Evolutionary conservation across 2,797 vertebrate species (phyloP).

Genomic region (Sebastes minor): DNA sequence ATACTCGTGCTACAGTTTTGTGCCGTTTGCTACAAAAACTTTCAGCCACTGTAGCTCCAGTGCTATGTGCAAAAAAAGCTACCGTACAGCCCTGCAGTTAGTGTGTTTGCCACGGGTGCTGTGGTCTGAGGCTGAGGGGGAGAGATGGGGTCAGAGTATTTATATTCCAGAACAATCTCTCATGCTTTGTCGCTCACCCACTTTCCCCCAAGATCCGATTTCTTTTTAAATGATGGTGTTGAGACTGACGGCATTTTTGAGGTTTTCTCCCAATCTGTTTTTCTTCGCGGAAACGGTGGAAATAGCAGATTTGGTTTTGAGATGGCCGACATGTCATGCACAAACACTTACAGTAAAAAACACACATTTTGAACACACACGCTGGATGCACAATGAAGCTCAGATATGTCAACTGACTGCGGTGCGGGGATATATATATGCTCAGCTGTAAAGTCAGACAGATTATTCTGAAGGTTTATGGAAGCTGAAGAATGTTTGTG

Average conservation of each 20-base stretch:
- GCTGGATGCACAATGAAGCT: slow-evolving; percentile 24
- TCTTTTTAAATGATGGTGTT: slow-evolving; percentile 71
- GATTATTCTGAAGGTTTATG: slow-evolving; percentile 56
- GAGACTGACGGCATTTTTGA: slow-evolving; percentile 76
- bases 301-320: slow-evolving; percentile 64
- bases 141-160: slow-evolving; percentile 69
- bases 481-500: slow-evolving; percentile 70
- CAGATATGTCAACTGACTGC: slow-evolving; percentile 27
- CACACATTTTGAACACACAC: slow-evolving; percentile 26
- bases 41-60: no score
- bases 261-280: slow-evolving; percentile 74
- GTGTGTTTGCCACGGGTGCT: slow-evolving; percentile 52
- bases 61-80: no score
- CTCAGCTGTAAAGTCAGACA: slow-evolving; percentile 45
- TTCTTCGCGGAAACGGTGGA: slow-evolving; percentile 51
- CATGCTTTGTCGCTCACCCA: slow-evolving; percentile 64
- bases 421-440: neutral
- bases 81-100: neutral
- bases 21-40: no score
- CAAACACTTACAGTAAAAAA: slow-evolving; percentile 43
- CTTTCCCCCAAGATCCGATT: slow-evolving; percentile 66
- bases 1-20: no score
- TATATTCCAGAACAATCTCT: slow-evolving; percentile 75
- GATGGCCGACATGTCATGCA: slow-evolving; percentile 35
- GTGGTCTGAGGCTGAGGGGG: slow-evolving; percentile 50